phyloP scores from a whole-genome alignment of 2,113 vertebrate species.

The Dicrurus megarhynchus region DNA sequence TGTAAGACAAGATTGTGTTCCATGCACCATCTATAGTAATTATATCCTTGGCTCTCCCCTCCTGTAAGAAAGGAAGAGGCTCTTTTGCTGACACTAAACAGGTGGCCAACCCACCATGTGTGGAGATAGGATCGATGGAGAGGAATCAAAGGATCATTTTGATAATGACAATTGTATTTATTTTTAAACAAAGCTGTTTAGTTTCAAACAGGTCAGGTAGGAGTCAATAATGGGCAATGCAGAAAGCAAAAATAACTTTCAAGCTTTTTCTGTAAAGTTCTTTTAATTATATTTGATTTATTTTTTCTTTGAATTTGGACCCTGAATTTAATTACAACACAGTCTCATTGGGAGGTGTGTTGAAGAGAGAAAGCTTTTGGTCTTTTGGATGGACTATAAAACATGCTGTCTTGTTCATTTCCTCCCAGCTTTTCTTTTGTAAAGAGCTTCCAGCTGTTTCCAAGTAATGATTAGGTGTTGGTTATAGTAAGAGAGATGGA shows the following conservation, averaged over 20 bases:
- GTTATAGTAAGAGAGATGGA: not conserved
- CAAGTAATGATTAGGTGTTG: not conserved
- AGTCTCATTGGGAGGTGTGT: not conserved
- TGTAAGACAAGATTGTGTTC: not conserved
- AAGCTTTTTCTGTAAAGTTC: not conserved
- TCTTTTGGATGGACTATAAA: not conserved
- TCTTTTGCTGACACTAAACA: not conserved
- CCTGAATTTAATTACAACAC: not conserved
- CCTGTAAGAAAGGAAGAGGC: not conserved
- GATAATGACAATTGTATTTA: not conserved
- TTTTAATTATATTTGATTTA: not conserved
- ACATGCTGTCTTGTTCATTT: not conserved
- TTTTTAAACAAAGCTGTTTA: not conserved
- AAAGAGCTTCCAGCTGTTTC: not conserved
- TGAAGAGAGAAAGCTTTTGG: not conserved
- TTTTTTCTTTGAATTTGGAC: not conserved
- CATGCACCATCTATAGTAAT: not conserved
- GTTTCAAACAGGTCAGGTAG: not conserved
- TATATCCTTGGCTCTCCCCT: not conserved
- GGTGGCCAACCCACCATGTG: not conserved
- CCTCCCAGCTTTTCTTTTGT: not conserved
- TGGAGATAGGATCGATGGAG: not conserved
- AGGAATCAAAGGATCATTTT: not conserved
- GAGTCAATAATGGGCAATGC: not conserved
- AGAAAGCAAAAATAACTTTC: not conserved